phyloP scores from a whole-genome alignment of 2,888 invertebrate genomes.

The Tricholauxania praeusta region DNA sequence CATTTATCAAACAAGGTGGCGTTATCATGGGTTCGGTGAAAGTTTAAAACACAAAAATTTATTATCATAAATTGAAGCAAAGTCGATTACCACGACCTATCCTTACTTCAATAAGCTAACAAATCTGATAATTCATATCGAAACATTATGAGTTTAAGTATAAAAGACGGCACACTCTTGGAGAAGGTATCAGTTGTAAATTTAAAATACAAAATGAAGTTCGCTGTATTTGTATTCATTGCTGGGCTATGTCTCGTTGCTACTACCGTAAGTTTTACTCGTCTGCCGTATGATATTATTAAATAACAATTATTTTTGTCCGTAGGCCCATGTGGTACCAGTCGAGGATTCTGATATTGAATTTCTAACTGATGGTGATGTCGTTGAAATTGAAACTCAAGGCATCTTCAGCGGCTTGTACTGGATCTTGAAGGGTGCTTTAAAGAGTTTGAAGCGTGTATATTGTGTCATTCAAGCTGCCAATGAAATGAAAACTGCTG shows the following conservation, averaged over 20 bases:
- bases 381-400: constrained; percentile 25
- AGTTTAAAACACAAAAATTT: too few relatives aligned
- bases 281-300: background rate
- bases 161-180: too few relatives aligned
- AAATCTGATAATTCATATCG: too few relatives aligned
- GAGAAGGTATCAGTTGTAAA: too few relatives aligned
- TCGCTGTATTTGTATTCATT: constrained; percentile 34
- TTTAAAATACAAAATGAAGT: constrained; percentile 34
- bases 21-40: too few relatives aligned
- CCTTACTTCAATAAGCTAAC: too few relatives aligned
- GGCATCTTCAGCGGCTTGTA: constrained; percentile 32
- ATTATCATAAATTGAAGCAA: too few relatives aligned
- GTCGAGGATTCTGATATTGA: constrained; percentile 25
- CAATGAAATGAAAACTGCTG: constrained; percentile 47
- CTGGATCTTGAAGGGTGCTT: constrained; percentile 39
- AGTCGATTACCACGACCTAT: too few relatives aligned
- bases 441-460: constrained; percentile 54
- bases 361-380: constrained; percentile 14
- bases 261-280: constrained; percentile 21
- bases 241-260: constrained; percentile 36
- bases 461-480: constrained; percentile 55
- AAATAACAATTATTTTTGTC: background rate
- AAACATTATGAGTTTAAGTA: too few relatives aligned
- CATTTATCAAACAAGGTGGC: too few relatives aligned
- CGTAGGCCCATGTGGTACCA: background rate